These are phyloP conservation scores for Acleris emargana DNA, from an alignment of 2,888 invertebrate genomes.

Conservation along the genomic window DNA sequence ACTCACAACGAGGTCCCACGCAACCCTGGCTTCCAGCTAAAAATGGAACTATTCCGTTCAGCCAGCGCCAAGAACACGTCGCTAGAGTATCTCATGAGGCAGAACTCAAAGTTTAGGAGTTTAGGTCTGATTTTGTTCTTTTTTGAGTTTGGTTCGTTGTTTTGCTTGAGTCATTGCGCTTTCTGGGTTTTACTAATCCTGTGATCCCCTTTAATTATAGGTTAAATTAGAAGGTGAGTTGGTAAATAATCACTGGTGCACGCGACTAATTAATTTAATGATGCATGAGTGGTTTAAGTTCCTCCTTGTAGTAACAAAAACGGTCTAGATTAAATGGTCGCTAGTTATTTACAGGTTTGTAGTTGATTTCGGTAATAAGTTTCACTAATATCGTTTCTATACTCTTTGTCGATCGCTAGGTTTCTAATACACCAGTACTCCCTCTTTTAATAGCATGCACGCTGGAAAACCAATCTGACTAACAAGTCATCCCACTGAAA, in stretches of 20 bases:
- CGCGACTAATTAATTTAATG: constrained; percentile 35
- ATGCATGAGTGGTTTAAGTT: constrained; percentile 38
- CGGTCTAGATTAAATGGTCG: constrained; percentile 9
- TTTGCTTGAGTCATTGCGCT: constrained; percentile 52
- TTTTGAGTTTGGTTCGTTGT: constrained; percentile 48
- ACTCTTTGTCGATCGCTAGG: constrained; percentile 4
- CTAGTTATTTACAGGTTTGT: constrained; percentile 25
- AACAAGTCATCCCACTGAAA: constrained; percentile 11
- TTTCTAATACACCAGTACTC: constrained; percentile 31
- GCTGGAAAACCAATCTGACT: neutral
- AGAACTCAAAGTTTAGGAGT: constrained; percentile 80
- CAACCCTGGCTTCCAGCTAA: constrained; percentile 71
- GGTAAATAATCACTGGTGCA: constrained; percentile 34
- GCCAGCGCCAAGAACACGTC: constrained; percentile 80
- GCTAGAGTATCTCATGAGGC: constrained; percentile 76
- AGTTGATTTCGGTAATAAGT: constrained; percentile 5
- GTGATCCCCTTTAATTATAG: constrained; percentile 40
- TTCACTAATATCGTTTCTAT: constrained; percentile 35
- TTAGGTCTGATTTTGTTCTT: constrained; percentile 78
- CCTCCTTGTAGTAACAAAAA: constrained; percentile 6
- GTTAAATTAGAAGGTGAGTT: constrained; percentile 45
- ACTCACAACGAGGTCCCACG: constrained; percentile 75
- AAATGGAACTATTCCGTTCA: constrained; percentile 80
- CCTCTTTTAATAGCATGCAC: constrained; percentile 28
- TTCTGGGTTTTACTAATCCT: constrained; percentile 54